Evolutionary conservation across 2,797 vertebrate genomes (phyloP), one percentile per base, ranked within the genome.

Genomic region (Danio aesculapii): DNA sequence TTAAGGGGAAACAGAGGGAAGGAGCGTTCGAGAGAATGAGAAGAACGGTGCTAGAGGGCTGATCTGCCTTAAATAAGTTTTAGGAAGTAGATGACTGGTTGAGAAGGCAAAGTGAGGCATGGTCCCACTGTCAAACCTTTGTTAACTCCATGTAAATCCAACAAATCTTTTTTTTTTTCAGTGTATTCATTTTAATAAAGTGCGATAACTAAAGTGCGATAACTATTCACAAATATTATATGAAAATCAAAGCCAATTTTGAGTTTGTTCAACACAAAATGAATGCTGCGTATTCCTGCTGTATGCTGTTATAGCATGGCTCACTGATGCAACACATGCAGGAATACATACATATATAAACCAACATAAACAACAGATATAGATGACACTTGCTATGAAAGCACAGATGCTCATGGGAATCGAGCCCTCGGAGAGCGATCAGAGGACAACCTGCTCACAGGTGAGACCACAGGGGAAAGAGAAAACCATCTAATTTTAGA

Each of bases 381-480:
- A 19, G 11, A 30, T 8, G 8, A 17, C 6, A 21, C 17, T 52
- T n/a, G 16, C 39, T 7, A 11, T 19, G 49, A 71, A 39, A 41
- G 13, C 8, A 12, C 16, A 30, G 19, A 47, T 30, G 14, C 75
- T 69, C 76, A 8, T 1, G 10, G 66, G 55, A 46, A 13, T 16
- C 13, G 30, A 53, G 58, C 17, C 67, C 58, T 21, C 43, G 1
- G 77, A 71, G 67, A 62, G n/a, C 13, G 1, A 43, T 12, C 67
- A 53, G 39, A 71, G 62, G 67, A 79, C 57, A 71, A 79, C 77
- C 70, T 5, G 12, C 58, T 62, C 77, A 61, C 41, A 63, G 39
- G 21, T 59, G 58, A 71, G 30, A 62, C 55, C 9, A 41, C 71
- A n/a, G 55, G 67, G 77, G 50, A 16, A 44, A 11, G 63, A 43